Percentiles rank a stretch among this genome's conserved stretches.
Evolutionary conservation across 2,113 vertebrate genomes (phyloP).

Genomic region (Budorcas taxicolor): DNA sequence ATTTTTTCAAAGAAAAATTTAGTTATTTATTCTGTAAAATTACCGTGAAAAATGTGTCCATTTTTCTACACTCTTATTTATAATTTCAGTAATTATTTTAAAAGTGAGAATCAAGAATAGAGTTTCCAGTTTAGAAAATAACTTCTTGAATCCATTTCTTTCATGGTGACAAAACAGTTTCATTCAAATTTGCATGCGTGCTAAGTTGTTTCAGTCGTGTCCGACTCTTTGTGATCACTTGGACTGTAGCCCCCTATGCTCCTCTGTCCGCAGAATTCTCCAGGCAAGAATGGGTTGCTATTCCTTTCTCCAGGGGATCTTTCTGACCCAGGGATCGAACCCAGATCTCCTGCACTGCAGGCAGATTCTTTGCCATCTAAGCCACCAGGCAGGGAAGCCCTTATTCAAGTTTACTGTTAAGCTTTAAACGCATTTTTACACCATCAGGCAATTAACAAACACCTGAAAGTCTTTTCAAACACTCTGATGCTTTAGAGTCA

Average conservation of each 20-base stretch:
- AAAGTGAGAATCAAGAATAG: neutral
- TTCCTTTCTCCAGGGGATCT: neutral
- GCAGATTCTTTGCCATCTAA: neutral
- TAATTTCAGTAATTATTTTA: neutral
- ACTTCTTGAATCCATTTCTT: conserved; percentile 13
- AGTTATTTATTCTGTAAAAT: neutral
- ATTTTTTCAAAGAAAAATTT: neutral
- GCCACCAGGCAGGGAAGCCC: neutral
- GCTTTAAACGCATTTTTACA: neutral
- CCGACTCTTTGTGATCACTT: neutral
- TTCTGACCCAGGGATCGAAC: neutral
- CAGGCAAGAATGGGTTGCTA: neutral
- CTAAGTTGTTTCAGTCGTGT: neutral
- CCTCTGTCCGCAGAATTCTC: neutral
- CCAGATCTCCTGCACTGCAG: neutral
- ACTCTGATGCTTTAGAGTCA: neutral
- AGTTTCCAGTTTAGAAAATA: neutral
- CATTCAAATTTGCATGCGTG: neutral
- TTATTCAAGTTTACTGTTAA: neutral
- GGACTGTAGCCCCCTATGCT: neutral
- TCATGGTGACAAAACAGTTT: neutral
- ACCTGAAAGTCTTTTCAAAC: neutral
- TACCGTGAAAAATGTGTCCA: neutral
- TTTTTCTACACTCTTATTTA: neutral
- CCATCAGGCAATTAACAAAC: neutral